Evolutionary conservation across 2,888 invertebrate species (phyloP).

Genomic region (Zygothrica quintamaculata): DNA sequence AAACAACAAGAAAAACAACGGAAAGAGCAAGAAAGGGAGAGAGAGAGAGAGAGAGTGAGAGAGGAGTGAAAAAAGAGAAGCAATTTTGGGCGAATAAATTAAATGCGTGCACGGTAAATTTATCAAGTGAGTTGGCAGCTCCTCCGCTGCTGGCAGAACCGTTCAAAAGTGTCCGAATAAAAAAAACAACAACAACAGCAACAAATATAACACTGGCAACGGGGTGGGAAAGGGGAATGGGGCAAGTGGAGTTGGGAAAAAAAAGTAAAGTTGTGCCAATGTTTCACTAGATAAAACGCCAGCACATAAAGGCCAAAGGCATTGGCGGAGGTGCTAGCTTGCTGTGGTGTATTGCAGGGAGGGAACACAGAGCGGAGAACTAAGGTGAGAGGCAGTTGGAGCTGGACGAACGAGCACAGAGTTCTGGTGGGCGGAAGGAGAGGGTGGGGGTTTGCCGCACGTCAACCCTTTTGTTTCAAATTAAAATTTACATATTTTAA

Average conservation of each 20-base stretch:
- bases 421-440: no score
- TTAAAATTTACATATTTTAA: conserved; percentile 79
- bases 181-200: conserved; percentile 15
- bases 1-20: conserved; percentile 15
- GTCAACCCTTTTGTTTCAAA: conserved; percentile 80
- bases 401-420: no score
- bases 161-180: conserved; percentile 49
- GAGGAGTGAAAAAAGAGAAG: conserved; percentile 13
- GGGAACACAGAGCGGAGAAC: not conserved
- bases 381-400: not conserved
- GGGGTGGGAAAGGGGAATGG: no score
- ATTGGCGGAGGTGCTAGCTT: not conserved
- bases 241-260: no score
- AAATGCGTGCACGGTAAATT: conserved; percentile 51
- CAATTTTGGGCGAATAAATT: conserved; percentile 49
- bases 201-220: not conserved
- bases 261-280: conserved; percentile 59
- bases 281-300: conserved; percentile 71
- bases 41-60: no score
- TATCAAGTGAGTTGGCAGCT: conserved; percentile 48
- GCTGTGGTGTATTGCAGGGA: no score
- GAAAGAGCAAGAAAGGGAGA: conserved; percentile 9
- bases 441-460: conserved; percentile 40
- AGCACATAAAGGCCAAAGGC: conserved; percentile 39
- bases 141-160: conserved; percentile 19